Base-by-base conservation (phyloP, 2,113 vertebrate genomes). In the Neoarius graeffei region DNA sequence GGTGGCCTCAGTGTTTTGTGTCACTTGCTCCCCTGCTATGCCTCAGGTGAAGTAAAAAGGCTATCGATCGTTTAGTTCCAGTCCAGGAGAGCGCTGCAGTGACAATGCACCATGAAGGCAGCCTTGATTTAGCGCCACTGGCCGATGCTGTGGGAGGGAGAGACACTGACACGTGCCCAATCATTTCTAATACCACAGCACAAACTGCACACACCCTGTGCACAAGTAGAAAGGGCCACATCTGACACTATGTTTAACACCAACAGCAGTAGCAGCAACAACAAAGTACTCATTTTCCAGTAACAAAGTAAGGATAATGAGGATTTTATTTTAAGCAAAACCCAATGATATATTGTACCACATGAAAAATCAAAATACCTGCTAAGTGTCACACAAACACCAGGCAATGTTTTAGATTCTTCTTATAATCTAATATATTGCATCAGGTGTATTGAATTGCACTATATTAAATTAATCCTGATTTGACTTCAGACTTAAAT, bases 41-140 rank as follows among this genome's bases (percentile, higher is more conserved):
- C 86, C 91, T 90, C 89, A 89, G 93, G 94, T 94, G 95, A 94
- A 96, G 93, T 92, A 91, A 93, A 90, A 92, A 93, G 93, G 77
- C 81, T 92, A 90, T 92, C 93, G 95, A 94, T 94, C 10, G 15
- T 92, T 92, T 90, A 92, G 71, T 92, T 94, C 94, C 94, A 95
- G 92, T 91, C 93, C 90, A 91, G 93, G 93, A 23, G 30, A 88
- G 91, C 83, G 19, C 52, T 50, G 85, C 91, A 92, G 88, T 62
- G 82, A 0, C 69, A 92, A 82, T 89, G 83, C 60, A 83, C 83
- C 86, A 76, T 86, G 83, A 87, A 76, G 86, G 66, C 69, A 84
- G 87, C 85, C 89, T 89, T 89, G 87, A 89, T 90, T 85, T 85
- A 90, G 89, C 82, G 56, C 85, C 67, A 83, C 76, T 71, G 77